Evolutionary conservation across 2,797 vertebrate species (phyloP).

Genomic region (Otolemur crassicaudatus): DNA sequence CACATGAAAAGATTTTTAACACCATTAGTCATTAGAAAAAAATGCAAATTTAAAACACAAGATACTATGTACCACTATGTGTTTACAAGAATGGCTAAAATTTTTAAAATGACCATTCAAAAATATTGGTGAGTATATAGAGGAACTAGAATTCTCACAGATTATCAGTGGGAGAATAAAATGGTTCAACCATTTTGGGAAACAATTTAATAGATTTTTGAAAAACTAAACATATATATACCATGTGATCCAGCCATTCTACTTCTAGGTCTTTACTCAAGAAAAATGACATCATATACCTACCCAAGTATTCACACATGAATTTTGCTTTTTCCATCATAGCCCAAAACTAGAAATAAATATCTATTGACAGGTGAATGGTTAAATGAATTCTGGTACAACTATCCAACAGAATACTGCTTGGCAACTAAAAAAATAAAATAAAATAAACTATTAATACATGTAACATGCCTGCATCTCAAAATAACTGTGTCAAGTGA

Average conservation of each 20-base stretch:
- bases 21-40: not conserved
- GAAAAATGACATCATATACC: not conserved
- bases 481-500: not conserved
- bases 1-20: not conserved
- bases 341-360: not conserved
- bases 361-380: not conserved
- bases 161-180: not conserved
- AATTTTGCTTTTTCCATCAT: not conserved
- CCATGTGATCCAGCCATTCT: not conserved
- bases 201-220: not conserved
- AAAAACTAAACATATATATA: not conserved
- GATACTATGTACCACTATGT: not conserved
- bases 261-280: not conserved
- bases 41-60: not conserved
- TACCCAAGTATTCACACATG: not conserved
- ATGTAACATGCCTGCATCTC: not conserved
- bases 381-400: not conserved
- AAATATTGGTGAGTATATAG: not conserved
- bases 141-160: slow-evolving; percentile 14
- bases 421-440: not conserved
- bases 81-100: not conserved
- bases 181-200: not conserved
- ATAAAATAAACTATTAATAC: not conserved
- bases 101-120: not conserved
- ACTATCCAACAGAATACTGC: not conserved